Conservation (phyloP, 1,140 invertebrate species). For the Drosophila neocordata region DNA sequence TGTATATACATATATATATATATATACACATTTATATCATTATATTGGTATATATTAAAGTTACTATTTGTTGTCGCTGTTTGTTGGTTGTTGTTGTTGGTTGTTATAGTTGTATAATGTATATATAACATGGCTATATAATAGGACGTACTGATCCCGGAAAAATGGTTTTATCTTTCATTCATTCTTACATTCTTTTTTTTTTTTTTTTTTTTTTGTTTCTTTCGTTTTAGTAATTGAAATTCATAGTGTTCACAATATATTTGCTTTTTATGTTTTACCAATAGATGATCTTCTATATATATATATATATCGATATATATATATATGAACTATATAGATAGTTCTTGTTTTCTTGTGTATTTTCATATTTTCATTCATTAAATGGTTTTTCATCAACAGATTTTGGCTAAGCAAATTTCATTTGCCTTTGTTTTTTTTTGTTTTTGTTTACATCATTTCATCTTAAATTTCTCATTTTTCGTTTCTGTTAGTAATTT, state of each 20-base stretch:
- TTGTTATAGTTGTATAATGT: slow-evolving; percentile 48
- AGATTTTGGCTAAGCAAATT: slow-evolving; percentile 79
- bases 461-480: slow-evolving; percentile 9
- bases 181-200: slow-evolving; percentile 39
- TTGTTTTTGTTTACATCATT: slow-evolving; percentile 25
- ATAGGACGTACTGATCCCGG: slow-evolving; percentile 79
- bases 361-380: slow-evolving; percentile 55
- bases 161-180: slow-evolving; percentile 77
- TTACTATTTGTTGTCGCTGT: slow-evolving; percentile 71
- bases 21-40: slow-evolving; percentile 32
- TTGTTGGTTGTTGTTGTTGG: slow-evolving; percentile 62
- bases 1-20: slow-evolving; percentile 23
- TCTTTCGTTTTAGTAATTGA: slow-evolving; percentile 69
- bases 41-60: slow-evolving; percentile 55
- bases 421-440: slow-evolving; percentile 68
- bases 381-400: slow-evolving; percentile 74
- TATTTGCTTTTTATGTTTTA: slow-evolving; percentile 78
- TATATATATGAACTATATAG: slow-evolving; percentile 29
- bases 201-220: slow-evolving; percentile 28
- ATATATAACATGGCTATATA: slow-evolving; percentile 81
- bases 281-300: slow-evolving; percentile 63
- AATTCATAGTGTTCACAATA: slow-evolving; percentile 81
- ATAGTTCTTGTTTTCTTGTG: slow-evolving; percentile 76
- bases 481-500: slow-evolving; percentile 29
- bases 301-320: slow-evolving; percentile 44